Percentiles rank a stretch among this genome's conserved stretches.
Conservation (phyloP, 2,113 vertebrate species). For the Protobothrops mucrosquamatus region DNA sequence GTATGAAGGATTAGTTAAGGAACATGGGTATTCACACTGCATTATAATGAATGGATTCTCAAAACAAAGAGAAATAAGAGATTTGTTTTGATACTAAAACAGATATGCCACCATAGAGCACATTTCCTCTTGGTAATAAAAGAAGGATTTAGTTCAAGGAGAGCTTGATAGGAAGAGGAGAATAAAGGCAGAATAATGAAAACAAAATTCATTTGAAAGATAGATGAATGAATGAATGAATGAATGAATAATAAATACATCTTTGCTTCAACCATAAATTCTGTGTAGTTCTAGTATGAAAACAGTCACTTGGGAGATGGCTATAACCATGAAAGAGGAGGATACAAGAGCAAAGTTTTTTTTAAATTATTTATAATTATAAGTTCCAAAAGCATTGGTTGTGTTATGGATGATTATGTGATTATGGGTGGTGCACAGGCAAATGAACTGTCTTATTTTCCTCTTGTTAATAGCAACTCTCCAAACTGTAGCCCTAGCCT, state of each 20-base stretch:
- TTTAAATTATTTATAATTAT: neutral
- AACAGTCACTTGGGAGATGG: neutral
- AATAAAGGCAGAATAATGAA: conserved; percentile 20
- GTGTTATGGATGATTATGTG: neutral
- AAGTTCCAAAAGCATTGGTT: conserved; percentile 5
- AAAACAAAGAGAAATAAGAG: neutral
- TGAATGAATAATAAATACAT: neutral
- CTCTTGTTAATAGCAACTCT: neutral
- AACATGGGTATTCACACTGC: neutral
- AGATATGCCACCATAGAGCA: neutral
- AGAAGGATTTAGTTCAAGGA: conserved; percentile 19
- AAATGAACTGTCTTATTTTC: neutral
- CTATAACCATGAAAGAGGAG: neutral
- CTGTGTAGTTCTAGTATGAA: neutral
- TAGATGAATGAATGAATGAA: too few species aligned
- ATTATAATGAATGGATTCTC: conserved; percentile 4
- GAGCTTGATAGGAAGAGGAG: neutral
- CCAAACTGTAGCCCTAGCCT: neutral
- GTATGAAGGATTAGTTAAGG: conserved; percentile 27
- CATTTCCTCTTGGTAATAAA: conserved; percentile 4
- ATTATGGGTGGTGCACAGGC: neutral
- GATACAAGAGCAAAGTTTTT: neutral
- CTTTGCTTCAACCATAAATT: neutral
- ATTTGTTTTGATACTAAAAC: conserved; percentile 13
- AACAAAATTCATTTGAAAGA: conserved; percentile 20